Percentiles rank a stretch among this genome's conserved stretches.
Conservation (phyloP, 35 echinoderm and acorn worm species). For the Apostichopus parvimensis region DNA sequence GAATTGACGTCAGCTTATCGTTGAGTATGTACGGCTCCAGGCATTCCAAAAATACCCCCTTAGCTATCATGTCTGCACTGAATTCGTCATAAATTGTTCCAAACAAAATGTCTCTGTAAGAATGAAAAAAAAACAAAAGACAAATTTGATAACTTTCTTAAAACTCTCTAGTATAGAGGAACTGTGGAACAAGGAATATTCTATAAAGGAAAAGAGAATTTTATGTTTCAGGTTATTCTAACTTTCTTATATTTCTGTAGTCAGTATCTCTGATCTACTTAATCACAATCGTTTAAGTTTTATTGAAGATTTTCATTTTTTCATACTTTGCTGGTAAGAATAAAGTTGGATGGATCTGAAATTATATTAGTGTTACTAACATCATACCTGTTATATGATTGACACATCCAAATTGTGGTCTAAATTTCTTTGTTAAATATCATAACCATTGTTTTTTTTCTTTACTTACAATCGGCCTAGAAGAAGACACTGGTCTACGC, state of each 20-base stretch:
- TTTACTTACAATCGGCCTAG: conserved; percentile 87
- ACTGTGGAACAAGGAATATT: no score
- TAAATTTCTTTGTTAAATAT: background rate
- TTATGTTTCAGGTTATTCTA: no score
- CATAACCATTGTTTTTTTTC: no score
- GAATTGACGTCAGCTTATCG: conserved; percentile 82
- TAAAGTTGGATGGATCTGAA: background rate
- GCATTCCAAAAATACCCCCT: conserved; percentile 93
- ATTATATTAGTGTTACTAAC: background rate
- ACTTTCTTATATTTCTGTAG: no score
- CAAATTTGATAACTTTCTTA: no score
- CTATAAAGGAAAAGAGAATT: no score
- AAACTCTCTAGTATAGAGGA: no score
- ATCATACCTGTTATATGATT: background rate
- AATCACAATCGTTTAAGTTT: background rate
- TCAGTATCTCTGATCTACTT: no score
- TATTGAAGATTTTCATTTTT: background rate
- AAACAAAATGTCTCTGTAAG: conserved; percentile 85
- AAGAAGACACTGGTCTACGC: conserved; percentile 91
- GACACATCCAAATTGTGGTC: background rate
- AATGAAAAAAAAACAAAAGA: background rate
- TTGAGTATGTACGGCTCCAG: conserved; percentile 97
- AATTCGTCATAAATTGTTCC: conserved; percentile 86
- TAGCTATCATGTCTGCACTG: conserved; percentile 81
- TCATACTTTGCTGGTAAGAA: background rate